Base-by-base conservation (phyloP, 1,140 invertebrate species). In the Dryas iulia region DNA sequence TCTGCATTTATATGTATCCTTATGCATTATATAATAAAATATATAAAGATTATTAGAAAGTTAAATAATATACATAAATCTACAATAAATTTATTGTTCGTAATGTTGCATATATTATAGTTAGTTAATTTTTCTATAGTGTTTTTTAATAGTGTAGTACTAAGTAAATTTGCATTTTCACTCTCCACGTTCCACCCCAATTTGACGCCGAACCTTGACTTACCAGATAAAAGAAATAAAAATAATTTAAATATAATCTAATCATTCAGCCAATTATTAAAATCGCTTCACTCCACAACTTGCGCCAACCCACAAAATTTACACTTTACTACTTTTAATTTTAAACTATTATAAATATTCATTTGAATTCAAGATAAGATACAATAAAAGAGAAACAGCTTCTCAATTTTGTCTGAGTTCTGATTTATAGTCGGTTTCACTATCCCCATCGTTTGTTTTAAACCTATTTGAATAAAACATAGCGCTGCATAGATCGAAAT, bases 401-500 rank as follows among this genome's bases (percentile, higher is more conserved):
- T 31, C 30, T 53, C 54, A 52, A 39, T 53, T 69, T 74, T 66
- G 33, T 54, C 28, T 54, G 30, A 52, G 35, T 68, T 53, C 61
- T 65, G 69, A 68, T 71, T 71, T 61, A 53, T 66, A 60, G 52
- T 66, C 66, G 28, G 52, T 63, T 65, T 62, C 58, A 84, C 77
- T 77, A 76, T 76, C 8, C n/a, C 39, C 74, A 66, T 75, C 70
- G 75, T 81, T 79, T 81, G 70, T 77, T 77, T 79, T 76, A 70
- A 77, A 73, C 61, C 72, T 78, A 75, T 78, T 78, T 73, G 73
- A 81, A 77, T 76, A 61, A 65, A 66, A 62, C 53, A 57, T 59
- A 53, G 59, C 59, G 39, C 39, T 71, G 67, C 35, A 67, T 11
- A 14, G 59, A 67, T 56, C 47, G 58, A 56, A 53, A 60, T 61